Evolutionary conservation across 64 coral and sea anemone species (phyloP), one percentile per base, ranked within the genome.

Genomic region (Pocillopora verrucosa): DNA sequence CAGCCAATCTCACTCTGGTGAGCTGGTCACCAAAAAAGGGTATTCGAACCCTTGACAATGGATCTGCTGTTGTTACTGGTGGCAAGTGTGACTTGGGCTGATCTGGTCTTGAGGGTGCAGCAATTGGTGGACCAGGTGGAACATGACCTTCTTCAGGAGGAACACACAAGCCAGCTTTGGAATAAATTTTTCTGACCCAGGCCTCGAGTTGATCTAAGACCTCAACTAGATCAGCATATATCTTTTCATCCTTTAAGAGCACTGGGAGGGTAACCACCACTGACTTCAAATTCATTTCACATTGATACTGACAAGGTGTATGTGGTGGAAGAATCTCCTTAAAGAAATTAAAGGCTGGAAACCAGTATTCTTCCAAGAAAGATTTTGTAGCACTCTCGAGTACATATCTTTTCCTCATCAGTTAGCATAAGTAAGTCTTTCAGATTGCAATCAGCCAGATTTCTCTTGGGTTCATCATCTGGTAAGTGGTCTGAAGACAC

Each of bases 21-120:
- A 94, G 87, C 15, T 94, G 87, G 13, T 94, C 92, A 0, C 87
- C 92, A 78, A 60, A 94, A 36, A 79, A 89, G 60, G 92, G 92
- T 25, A 94, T 34, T 79, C 51, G 85, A 2, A 89, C 37, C 19
- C 72, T 78, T 22, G 41, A 61, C 45, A 90, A 60, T 35, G 92
- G 92, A 87, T 94, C 92, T 56, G 61, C 35, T 34, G 10, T 10
- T 10, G 87, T 17, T 0, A 73, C 75, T 22, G 92, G 92, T 73
- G 80, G 88, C 3, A 80, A 65, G 87, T 90, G 80, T 16, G 88
- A 89, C 0, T 17, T 16, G 61, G 82, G 88, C 38, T 94, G 79
- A 60, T 94, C 87, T 0, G 92, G 87, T 61, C 87, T 77, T 17
- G 92, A 26, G 20, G 92, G 87, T 20, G 56, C 79, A 36, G 37